Evolutionary conservation across 2,113 vertebrate species (phyloP).

Genomic region (Otocyon megalotis): DNA sequence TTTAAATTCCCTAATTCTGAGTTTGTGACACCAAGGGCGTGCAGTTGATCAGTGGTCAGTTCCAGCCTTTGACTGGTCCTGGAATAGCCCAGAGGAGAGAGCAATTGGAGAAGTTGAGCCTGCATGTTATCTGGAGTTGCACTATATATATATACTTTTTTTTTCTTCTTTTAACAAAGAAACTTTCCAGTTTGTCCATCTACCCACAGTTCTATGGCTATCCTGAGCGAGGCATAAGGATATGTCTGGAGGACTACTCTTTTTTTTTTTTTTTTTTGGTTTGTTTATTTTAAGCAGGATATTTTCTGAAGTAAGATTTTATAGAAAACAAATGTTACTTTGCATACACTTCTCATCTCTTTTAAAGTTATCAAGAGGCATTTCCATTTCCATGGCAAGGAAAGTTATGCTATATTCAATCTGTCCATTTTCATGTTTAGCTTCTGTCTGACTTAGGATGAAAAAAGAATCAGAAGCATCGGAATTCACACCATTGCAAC

Average conservation of each 20-base stretch:
- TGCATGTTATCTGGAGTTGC: background rate
- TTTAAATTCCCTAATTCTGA: background rate
- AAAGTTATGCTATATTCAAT: background rate
- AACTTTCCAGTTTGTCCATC: background rate
- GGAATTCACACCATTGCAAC: background rate
- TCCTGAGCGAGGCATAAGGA: background rate
- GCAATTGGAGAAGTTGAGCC: background rate
- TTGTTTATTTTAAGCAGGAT: background rate
- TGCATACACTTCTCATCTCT: background rate
- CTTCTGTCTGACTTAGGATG: constrained; percentile 26
- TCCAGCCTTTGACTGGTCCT: background rate
- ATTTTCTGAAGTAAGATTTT: background rate
- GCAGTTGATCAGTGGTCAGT: background rate
- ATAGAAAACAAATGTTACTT: background rate
- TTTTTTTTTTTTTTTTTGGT: background rate
- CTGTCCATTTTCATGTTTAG: background rate
- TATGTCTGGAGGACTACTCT: background rate
- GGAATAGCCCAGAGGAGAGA: background rate
- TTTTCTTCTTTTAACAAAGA: background rate
- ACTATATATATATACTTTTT: background rate
- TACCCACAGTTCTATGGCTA: background rate
- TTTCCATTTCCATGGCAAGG: background rate
- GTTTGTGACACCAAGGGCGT: too few relatives aligned
- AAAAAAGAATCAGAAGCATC: background rate
- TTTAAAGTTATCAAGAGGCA: background rate